These are phyloP conservation scores for Drosophila diplacantha DNA, from an alignment of 2,888 invertebrate species.

Conservation along the genomic window DNA sequence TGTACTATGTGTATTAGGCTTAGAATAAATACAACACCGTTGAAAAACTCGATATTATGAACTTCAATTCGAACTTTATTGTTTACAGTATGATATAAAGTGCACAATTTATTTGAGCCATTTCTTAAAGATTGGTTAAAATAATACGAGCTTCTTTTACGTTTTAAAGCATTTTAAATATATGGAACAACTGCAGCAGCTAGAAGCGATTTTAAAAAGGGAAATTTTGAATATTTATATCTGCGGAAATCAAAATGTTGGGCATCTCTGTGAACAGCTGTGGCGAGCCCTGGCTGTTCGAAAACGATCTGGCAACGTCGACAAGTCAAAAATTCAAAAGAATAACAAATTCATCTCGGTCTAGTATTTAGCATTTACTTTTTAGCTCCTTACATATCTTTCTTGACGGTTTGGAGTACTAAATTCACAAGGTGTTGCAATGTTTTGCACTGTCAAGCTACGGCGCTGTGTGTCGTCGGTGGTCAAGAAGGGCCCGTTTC, in stretches of 20 bases:
- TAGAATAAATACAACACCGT: slow-evolving; percentile 42
- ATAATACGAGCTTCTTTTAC: too few species aligned
- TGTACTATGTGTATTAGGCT: slow-evolving; percentile 47
- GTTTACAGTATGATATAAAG: too few species aligned
- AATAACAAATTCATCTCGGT: slow-evolving; percentile 10
- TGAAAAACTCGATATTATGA: slow-evolving; percentile 26
- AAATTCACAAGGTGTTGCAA: slow-evolving; percentile 29
- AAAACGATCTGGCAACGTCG: slow-evolving; percentile 19
- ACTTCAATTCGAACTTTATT: neutral
- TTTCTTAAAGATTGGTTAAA: neutral
- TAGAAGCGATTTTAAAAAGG: neutral
- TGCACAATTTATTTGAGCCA: neutral
- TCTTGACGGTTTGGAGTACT: slow-evolving; percentile 4
- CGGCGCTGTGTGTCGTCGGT: slow-evolving; percentile 1
- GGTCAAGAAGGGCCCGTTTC: slow-evolving; percentile 3
- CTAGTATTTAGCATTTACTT: neutral
- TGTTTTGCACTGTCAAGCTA: slow-evolving; percentile 29
- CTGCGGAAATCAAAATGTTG: too few species aligned
- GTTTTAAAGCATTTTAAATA: too few species aligned
- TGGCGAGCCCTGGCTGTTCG: neutral
- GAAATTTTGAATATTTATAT: neutral
- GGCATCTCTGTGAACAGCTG: slow-evolving; percentile 16
- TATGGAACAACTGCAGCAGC: neutral
- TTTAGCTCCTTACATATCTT: slow-evolving; percentile 1
- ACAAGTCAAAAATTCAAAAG: slow-evolving; percentile 20